phyloP scores from a whole-genome alignment of 1,140 invertebrate genomes.

The Bombus vancouverensis region DNA sequence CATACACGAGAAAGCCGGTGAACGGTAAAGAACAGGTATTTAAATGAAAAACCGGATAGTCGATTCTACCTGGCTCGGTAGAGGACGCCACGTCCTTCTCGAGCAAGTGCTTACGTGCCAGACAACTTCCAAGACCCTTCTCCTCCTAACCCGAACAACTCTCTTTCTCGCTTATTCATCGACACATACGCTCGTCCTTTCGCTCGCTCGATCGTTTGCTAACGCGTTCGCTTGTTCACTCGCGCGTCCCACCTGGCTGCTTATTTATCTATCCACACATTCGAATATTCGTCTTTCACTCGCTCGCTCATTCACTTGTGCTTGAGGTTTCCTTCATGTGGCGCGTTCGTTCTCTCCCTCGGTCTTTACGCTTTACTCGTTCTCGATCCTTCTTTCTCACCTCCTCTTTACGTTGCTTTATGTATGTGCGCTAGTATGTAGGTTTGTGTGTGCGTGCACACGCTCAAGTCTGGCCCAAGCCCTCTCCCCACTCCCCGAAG shows the following conservation, averaged over 20 bases:
- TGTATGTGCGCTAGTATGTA: neutral
- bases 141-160: neutral
- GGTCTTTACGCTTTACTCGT: neutral
- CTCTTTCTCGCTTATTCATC: slow-evolving; percentile 49
- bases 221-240: slow-evolving; percentile 30
- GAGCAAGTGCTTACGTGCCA: slow-evolving; percentile 55
- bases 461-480: slow-evolving; percentile 8
- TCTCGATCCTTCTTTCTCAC: neutral
- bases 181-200: slow-evolving; percentile 9
- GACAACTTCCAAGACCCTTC: slow-evolving; percentile 58
- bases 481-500: slow-evolving; percentile 31
- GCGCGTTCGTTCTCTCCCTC: neutral
- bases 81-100: slow-evolving; percentile 74
- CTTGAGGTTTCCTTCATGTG: neutral
- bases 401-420: neutral
- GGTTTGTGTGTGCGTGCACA: neutral
- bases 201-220: slow-evolving; percentile 32
- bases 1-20: slow-evolving; percentile 59
- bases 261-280: slow-evolving; percentile 37
- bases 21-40: slow-evolving; percentile 74
- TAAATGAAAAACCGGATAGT: slow-evolving; percentile 74
- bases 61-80: slow-evolving; percentile 63
- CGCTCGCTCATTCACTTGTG: slow-evolving; percentile 25
- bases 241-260: neutral
- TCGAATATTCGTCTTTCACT: neutral